Base-by-base conservation (phyloP, 1,140 invertebrate species). In the Scaptomyza montana region DNA sequence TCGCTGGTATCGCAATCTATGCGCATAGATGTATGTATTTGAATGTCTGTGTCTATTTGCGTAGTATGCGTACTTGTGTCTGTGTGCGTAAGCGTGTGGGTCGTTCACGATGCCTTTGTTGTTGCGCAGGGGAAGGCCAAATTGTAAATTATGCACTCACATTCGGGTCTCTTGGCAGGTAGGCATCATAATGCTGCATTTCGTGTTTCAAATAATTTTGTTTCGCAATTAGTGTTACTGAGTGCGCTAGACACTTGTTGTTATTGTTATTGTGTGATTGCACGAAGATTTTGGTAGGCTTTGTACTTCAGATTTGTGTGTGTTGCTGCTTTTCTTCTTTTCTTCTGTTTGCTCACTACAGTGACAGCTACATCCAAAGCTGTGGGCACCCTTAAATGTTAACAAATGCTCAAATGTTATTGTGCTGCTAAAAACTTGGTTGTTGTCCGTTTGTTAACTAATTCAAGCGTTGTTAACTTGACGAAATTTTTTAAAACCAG, bases 131-230 rank as follows among this genome's bases (percentile, higher is more conserved):
- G 70, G 70, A 73, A 73, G 70, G 70, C 70, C 70, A 73, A 73
- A 68, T 64, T 49, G 70, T 73, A 73, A 73, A 73, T 73, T 73
- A 68, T 73, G 70, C 70, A 73, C 69, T 70, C 67, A 56, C 54
- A 53, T 63, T 73, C 56, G 30, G 50, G 10, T 62, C 49, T 30
- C 13, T 12, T 9, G 47, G 12, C 65, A 55, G 21, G 13, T 33
- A 59, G 39, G 47, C 60, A 65, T n/a, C 59, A 63, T 33, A 63
- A 21, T 19, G 30, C 55, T 59, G 21, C 70, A 54, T 41, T 59
- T 51, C n/a, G 12, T 25, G 0, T 64, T 21, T 39, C 1, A 39
- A 43, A 21, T 10, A 21, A 9, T 36, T 1, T 36, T 56, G 10
- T 50, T 43, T 25, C 45, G 12, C 9, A 16, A 33, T 68, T 49